phyloP scores from a whole-genome alignment of 2,888 invertebrate species.

The Meghimatium bilineatum region DNA sequence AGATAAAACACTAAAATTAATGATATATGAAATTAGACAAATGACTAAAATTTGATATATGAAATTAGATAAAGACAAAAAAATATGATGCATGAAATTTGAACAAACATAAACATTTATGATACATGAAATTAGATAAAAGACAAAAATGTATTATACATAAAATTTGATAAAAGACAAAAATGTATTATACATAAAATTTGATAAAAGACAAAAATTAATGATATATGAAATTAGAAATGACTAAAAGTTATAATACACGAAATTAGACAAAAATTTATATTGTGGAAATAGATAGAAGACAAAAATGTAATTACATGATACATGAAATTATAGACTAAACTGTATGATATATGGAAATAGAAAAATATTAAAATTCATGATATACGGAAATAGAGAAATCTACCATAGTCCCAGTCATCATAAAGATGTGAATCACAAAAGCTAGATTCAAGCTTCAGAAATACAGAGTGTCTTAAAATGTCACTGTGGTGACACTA shows the following conservation, averaged over 20 bases:
- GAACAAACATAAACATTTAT: not conserved
- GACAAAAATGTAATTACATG: too few relatives aligned
- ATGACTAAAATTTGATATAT: not conserved
- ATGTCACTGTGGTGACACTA: too few relatives aligned
- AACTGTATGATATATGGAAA: too few relatives aligned
- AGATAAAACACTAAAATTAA: not conserved
- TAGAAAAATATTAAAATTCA: too few relatives aligned
- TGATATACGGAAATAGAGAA: too few relatives aligned
- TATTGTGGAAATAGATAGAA: too few relatives aligned
- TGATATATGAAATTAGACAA: not conserved
- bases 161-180: not conserved
- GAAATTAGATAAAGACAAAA: not conserved
- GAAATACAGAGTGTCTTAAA: too few relatives aligned
- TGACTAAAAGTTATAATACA: not conserved
- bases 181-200: not conserved
- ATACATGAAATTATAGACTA: too few relatives aligned
- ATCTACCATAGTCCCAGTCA: too few relatives aligned
- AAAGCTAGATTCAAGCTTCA: too few relatives aligned
- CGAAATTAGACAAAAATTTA: not conserved
- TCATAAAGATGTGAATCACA: too few relatives aligned
- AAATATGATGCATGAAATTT: not conserved
- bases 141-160: not conserved
- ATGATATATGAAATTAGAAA: not conserved
- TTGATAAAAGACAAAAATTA: not conserved
- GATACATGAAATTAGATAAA: not conserved